phyloP scores from a whole-genome alignment of 2,113 vertebrate genomes.

The Delphinus delphis region DNA sequence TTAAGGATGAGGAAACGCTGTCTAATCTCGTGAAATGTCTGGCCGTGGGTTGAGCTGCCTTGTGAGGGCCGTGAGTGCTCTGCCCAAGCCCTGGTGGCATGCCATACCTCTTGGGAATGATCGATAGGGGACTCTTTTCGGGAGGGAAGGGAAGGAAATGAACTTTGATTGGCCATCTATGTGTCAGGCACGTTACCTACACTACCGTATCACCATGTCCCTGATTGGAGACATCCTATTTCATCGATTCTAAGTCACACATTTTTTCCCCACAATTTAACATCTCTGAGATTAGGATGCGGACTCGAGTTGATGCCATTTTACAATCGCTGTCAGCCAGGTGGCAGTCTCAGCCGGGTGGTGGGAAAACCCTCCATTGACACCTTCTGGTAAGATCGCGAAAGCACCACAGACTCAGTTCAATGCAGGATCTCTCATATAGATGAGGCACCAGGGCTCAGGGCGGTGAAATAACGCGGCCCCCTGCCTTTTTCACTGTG shows the following conservation, averaged over 20 bases:
- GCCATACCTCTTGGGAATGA: not conserved
- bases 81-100: too few species aligned
- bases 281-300: not conserved
- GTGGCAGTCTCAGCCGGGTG: conserved; percentile 4
- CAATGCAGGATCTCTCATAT: not conserved
- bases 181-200: not conserved
- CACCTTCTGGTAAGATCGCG: conserved; percentile 4
- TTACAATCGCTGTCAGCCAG: not conserved
- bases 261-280: not conserved
- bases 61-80: not conserved
- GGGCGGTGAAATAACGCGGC: not conserved
- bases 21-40: not conserved
- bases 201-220: not conserved
- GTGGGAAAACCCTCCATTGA: not conserved
- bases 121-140: not conserved
- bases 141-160: not conserved
- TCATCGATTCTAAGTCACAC: not conserved
- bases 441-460: not conserved
- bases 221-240: not conserved
- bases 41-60: not conserved
- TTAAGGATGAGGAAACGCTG: not conserved
- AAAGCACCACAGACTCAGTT: not conserved
- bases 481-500: not conserved
- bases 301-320: not conserved
- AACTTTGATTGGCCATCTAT: not conserved